Percentiles rank a stretch among this genome's conserved stretches.
Conservation (phyloP, 1,140 invertebrate species). For the Drosophila bipectinata region DNA sequence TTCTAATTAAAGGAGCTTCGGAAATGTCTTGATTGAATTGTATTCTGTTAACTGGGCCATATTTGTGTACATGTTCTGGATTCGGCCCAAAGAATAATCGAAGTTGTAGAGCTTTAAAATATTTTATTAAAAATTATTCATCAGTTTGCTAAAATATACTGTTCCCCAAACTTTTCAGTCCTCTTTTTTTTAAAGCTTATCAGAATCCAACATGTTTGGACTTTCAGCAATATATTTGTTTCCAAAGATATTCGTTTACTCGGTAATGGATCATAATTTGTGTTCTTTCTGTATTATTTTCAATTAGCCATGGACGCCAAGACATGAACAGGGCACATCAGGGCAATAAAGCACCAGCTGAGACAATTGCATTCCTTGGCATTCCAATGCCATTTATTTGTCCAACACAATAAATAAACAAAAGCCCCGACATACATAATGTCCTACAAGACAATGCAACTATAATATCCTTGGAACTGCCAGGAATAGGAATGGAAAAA, state of each 20-base stretch:
- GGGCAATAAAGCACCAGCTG: slow-evolving; percentile 40
- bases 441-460: slow-evolving; percentile 21
- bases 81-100: background rate
- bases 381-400: slow-evolving; percentile 30
- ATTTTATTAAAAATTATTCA: too few relatives aligned
- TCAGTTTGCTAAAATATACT: too few relatives aligned
- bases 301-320: background rate
- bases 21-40: background rate
- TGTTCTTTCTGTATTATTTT: background rate
- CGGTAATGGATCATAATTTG: too few relatives aligned
- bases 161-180: too few relatives aligned
- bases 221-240: too few relatives aligned
- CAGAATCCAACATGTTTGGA: too few relatives aligned
- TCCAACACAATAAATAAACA: slow-evolving; percentile 44
- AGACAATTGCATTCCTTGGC: slow-evolving; percentile 38
- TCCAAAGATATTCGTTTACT: too few relatives aligned
- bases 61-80: background rate
- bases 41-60: background rate
- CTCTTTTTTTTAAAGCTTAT: too few relatives aligned
- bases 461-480: slow-evolving; percentile 20
- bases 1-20: background rate
- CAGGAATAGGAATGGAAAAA: slow-evolving; percentile 14
- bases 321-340: slow-evolving; percentile 30
- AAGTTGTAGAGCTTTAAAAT: too few relatives aligned
- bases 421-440: slow-evolving; percentile 39